Percentiles rank a stretch among this genome's conserved stretches.
Evolutionary conservation across 1,140 invertebrate genomes (phyloP).

Genomic region (Tribolium madens): DNA sequence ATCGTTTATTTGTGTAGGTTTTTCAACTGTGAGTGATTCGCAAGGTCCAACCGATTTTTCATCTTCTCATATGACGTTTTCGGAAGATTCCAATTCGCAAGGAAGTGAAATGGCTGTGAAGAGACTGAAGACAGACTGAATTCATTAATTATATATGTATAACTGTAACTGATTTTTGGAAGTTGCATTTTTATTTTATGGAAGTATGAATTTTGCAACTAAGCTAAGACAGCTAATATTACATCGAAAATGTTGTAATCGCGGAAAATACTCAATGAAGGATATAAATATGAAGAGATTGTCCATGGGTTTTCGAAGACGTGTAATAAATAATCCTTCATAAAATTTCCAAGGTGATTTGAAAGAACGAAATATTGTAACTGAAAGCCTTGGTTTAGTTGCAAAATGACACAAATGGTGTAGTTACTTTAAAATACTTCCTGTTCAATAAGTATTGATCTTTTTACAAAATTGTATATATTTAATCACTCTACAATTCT

Average conservation of each 20-base stretch:
- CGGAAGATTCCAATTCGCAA: conserved; percentile 90
- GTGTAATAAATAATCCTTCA: background rate
- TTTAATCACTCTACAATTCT: background rate
- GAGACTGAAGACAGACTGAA: conserved; percentile 78
- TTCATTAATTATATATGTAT: conserved; percentile 9
- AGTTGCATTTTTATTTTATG: conserved; percentile 7
- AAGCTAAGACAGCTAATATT: background rate
- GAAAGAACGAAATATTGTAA: too few species aligned
- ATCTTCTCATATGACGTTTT: conserved; percentile 85
- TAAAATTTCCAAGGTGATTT: conserved; percentile 3
- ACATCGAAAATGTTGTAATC: background rate
- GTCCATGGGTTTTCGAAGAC: background rate
- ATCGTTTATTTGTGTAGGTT: conserved; percentile 71
- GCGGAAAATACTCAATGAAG: conserved; percentile 3
- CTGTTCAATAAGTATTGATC: conserved; percentile 24
- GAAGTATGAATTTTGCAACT: conserved; percentile 21
- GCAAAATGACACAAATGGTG: conserved; percentile 3
- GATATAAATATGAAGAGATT: conserved; percentile 23
- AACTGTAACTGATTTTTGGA: background rate
- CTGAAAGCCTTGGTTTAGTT: conserved; percentile 32
- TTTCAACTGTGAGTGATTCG: conserved; percentile 90
- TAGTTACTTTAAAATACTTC: too few species aligned
- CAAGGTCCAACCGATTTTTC: conserved; percentile 88
- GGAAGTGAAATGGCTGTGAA: conserved; percentile 84
- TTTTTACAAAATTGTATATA: conserved; percentile 36